Evolutionary conservation across 2,888 invertebrate species (phyloP).

Genomic region (Sphaeridia pumilis): DNA sequence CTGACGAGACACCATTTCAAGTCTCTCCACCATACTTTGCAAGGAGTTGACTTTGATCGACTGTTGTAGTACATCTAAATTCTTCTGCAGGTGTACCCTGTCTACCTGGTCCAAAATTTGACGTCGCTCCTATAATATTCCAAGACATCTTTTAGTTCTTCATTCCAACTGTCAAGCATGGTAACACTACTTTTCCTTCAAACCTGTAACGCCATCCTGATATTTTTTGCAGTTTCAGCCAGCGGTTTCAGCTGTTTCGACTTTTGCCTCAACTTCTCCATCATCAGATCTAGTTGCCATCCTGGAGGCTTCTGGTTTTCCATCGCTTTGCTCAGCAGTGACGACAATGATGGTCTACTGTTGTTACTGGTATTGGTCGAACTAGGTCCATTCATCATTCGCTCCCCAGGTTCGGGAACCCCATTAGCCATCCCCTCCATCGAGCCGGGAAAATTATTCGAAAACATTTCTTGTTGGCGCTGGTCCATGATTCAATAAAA

Average conservation of each 20-base stretch:
- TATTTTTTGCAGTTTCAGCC: constrained; percentile 73
- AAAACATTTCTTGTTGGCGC: too few species aligned
- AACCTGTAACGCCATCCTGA: constrained; percentile 74
- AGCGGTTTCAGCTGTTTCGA: constrained; percentile 68
- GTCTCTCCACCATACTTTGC: constrained; percentile 79
- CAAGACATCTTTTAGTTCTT: background rate
- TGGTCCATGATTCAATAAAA: too few species aligned
- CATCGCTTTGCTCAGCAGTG: background rate
- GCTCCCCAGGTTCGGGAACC: background rate
- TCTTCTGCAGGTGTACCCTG: constrained; percentile 73
- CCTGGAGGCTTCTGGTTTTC: constrained; percentile 17
- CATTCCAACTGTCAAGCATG: background rate
- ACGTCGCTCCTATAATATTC: constrained; percentile 61
- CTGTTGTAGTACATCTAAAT: constrained; percentile 81
- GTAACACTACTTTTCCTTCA: constrained; percentile 15
- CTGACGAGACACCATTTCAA: constrained; percentile 82
- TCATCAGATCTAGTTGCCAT: constrained; percentile 51
- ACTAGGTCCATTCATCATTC: background rate
- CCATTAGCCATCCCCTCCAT: background rate
- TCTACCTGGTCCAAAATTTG: constrained; percentile 76
- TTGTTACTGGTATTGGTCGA: background rate
- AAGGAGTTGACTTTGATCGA: constrained; percentile 85
- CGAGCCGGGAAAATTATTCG: too few species aligned
- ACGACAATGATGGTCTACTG: background rate
- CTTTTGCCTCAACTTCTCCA: constrained; percentile 83